Evolutionary conservation across 2,888 invertebrate genomes (phyloP).

Genomic region (Cremastobaeus sp.): DNA sequence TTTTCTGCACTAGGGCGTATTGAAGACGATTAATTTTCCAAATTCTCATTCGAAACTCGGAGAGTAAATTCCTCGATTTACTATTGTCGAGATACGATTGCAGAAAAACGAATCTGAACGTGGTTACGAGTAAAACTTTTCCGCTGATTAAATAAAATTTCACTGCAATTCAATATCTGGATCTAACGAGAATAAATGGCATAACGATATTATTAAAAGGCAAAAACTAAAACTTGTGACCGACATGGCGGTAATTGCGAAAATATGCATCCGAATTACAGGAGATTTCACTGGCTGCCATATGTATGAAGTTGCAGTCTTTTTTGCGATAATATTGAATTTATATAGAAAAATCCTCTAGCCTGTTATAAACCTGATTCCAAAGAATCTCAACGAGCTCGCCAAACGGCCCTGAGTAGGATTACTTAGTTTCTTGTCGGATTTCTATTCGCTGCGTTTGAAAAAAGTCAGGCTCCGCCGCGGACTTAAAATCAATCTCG

Average conservation of each 20-base stretch:
- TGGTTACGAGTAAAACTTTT: neutral
- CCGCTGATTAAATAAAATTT: slow-evolving; percentile 9
- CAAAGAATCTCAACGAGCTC: slow-evolving; percentile 19
- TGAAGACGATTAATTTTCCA: too few species aligned
- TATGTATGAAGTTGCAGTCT: slow-evolving; percentile 36
- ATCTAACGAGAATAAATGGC: slow-evolving; percentile 14
- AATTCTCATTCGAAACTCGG: too few species aligned
- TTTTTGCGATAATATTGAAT: slow-evolving; percentile 32
- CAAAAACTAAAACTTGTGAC: slow-evolving; percentile 41
- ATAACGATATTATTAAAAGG: slow-evolving; percentile 23
- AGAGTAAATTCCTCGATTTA: too few species aligned
- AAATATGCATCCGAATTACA: slow-evolving; percentile 32
- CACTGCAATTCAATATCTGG: neutral
- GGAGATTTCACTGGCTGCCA: slow-evolving; percentile 27
- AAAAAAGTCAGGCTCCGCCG: too few species aligned
- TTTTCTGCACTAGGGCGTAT: too few species aligned
- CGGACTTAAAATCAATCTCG: slow-evolving; percentile 24
- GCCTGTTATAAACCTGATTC: slow-evolving; percentile 37
- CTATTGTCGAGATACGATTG: too few species aligned
- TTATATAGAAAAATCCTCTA: slow-evolving; percentile 36
- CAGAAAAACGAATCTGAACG: too few species aligned
- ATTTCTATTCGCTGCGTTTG: slow-evolving; percentile 28
- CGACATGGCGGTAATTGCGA: slow-evolving; percentile 41
- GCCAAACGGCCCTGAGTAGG: slow-evolving; percentile 27
- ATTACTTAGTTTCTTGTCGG: slow-evolving; percentile 33